Evolutionary conservation across 2,797 vertebrate species (phyloP), one percentile per base, ranked within the genome.

Genomic region (Mallotus villosus): DNA sequence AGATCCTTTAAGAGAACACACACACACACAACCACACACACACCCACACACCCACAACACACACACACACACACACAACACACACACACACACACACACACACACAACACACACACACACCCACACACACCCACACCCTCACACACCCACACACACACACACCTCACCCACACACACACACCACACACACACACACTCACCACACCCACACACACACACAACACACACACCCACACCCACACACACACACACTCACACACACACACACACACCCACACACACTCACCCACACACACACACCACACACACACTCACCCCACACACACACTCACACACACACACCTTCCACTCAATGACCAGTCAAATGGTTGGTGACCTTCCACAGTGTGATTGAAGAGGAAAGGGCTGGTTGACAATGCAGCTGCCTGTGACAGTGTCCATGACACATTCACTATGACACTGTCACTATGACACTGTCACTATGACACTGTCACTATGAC

Each of bases 201-300:
- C n/a, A n/a, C n/a, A n/a, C 88, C 82, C 84, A 90, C 85, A 37
- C 25, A 67, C 37, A 51, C 64, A 67, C 72, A 51, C 82, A 86
- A 91, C 80, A 87, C 90, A 88, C 88, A 83, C 84, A 90, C 85
- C 88, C n/a, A n/a, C n/a, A n/a, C n/a, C n/a, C 63, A 66, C 37
- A 65, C 37, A 78, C 63, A 66, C 37, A 65, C 37, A 65, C 22
- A 65, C 21, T 14, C 34, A 7, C 21, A 5, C 32, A 22, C 63
- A 58, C 34, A 51, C 37, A 19, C 55, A 49, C 46, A 29, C 63
- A 27, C 57, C 19, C 63, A 41, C 34, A 46, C 34, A 64, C n/a
- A 64, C n/a, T 37, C 29, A 21, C n/a, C 61, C 37, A 51, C 64
- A 67, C 72, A 51, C 82, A 87, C 90, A 90, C 80, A 87, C 89